Percentiles rank a stretch among this genome's conserved stretches.
phyloP scores from a whole-genome alignment of 2,797 vertebrate genomes.

The Pantherophis vulpinus region DNA sequence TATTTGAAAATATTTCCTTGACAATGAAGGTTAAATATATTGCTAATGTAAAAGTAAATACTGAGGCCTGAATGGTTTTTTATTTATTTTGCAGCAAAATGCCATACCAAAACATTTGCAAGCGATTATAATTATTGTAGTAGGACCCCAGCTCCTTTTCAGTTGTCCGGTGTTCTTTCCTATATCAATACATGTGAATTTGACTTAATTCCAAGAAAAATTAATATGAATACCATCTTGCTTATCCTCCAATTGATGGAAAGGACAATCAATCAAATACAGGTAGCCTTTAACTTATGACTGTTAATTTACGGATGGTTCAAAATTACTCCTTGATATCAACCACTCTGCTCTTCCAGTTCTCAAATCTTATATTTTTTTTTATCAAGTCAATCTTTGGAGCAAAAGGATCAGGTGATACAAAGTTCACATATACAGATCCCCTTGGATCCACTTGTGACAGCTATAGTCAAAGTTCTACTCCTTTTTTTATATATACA shows the following conservation, averaged over 20 bases:
- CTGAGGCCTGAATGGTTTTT: conserved; percentile 48
- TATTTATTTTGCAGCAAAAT: conserved; percentile 51
- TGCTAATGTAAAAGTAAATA: conserved; percentile 44
- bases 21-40: conserved; percentile 18
- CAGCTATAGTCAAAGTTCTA: neutral
- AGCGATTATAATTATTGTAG: conserved; percentile 36
- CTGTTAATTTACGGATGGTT: neutral
- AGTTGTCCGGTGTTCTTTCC: neutral
- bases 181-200: conserved; percentile 12
- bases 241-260: neutral
- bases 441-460: neutral
- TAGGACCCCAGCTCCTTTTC: conserved; percentile 26
- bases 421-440: neutral
- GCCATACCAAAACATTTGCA: conserved; percentile 42
- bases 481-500: neutral
- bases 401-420: neutral
- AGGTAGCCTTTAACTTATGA: neutral
- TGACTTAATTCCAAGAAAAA: neutral
- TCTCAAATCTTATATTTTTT: neutral
- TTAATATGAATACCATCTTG: neutral
- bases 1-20: conserved; percentile 16
- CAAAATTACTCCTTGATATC: neutral
- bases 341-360: neutral
- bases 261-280: neutral
- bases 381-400: neutral